These are phyloP conservation scores for Hoplodrina blanda DNA, from an alignment of 2,888 invertebrate species.

Conservation along the genomic window DNA sequence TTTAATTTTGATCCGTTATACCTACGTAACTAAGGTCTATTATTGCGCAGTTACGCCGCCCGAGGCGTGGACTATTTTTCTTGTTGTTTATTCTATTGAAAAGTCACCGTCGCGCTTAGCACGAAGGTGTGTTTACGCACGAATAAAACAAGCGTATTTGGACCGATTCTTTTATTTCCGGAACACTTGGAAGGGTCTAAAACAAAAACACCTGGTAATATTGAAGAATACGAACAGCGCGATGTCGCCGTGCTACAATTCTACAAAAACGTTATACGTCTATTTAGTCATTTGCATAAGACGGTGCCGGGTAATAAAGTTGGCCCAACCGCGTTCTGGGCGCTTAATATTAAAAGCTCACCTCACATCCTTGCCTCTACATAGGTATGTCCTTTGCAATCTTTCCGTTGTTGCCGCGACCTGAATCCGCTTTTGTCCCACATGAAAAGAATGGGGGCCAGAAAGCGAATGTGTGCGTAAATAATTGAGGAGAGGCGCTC, in stretches of 20 bases:
- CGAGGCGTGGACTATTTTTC: not conserved
- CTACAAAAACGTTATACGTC: slow-evolving; percentile 47
- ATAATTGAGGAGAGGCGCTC: slow-evolving; percentile 86
- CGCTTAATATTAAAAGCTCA: slow-evolving; percentile 86
- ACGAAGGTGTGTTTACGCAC: slow-evolving; percentile 64
- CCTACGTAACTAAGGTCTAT: too few relatives aligned
- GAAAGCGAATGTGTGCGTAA: slow-evolving; percentile 85
- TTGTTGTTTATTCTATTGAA: slow-evolving; percentile 27
- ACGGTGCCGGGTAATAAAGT: slow-evolving; percentile 80
- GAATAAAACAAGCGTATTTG: slow-evolving; percentile 66
- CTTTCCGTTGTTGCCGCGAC: slow-evolving; percentile 87
- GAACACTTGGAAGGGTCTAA: slow-evolving; percentile 61
- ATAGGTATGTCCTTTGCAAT: slow-evolving; percentile 84
- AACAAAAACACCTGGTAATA: slow-evolving; percentile 62
- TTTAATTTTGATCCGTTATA: not conserved
- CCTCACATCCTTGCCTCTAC: slow-evolving; percentile 72
- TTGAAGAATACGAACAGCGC: slow-evolving; percentile 36
- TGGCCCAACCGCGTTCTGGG: slow-evolving; percentile 71
- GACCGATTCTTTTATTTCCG: slow-evolving; percentile 63
- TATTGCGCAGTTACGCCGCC: not conserved
- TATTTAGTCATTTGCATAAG: slow-evolving; percentile 72
- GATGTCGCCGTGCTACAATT: slow-evolving; percentile 15
- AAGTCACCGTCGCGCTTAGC: slow-evolving; percentile 20
- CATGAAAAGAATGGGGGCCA: slow-evolving; percentile 86
- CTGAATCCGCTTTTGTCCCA: slow-evolving; percentile 87